Evolutionary conservation across 2,888 invertebrate species (phyloP).

Genomic region (Stramonita haemastoma): DNA sequence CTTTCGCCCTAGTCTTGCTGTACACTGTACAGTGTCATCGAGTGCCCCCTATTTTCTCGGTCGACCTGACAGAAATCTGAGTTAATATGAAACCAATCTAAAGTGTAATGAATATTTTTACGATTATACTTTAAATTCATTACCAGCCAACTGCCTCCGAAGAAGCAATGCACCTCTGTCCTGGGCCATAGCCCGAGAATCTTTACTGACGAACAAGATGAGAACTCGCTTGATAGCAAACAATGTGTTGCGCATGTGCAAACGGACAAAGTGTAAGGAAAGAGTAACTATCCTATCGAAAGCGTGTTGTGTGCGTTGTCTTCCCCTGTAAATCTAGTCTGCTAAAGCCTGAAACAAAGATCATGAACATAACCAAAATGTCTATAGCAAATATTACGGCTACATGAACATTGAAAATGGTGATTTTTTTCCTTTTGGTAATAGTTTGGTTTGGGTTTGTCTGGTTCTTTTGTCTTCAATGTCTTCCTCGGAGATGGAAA

Average conservation of each 20-base stretch:
- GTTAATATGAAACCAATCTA: not conserved
- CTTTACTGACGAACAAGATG: not conserved
- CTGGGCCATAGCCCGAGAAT: constrained; percentile 61
- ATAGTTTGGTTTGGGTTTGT: not conserved
- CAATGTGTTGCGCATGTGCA: constrained; percentile 42
- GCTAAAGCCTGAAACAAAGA: not conserved
- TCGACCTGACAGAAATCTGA: constrained; percentile 18
- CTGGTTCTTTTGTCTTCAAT: no score
- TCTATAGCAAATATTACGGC: not conserved
- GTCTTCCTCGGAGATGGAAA: no score
- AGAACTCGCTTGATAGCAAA: constrained; percentile 28
- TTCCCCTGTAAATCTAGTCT: not conserved
- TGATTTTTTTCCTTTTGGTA: not conserved
- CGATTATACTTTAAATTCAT: constrained; percentile 26
- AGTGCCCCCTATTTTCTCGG: not conserved
- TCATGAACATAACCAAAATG: not conserved
- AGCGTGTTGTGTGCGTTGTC: not conserved
- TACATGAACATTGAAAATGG: not conserved
- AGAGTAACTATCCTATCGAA: constrained; percentile 6
- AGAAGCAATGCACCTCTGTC: constrained; percentile 69
- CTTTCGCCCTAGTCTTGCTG: not conserved
- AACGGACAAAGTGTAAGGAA: constrained; percentile 35
- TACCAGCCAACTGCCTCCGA: constrained; percentile 68
- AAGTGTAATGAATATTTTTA: not conserved
- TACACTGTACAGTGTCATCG: not conserved